phyloP scores from a whole-genome alignment of 2,888 invertebrate species.

The Amaurobius ferox region DNA sequence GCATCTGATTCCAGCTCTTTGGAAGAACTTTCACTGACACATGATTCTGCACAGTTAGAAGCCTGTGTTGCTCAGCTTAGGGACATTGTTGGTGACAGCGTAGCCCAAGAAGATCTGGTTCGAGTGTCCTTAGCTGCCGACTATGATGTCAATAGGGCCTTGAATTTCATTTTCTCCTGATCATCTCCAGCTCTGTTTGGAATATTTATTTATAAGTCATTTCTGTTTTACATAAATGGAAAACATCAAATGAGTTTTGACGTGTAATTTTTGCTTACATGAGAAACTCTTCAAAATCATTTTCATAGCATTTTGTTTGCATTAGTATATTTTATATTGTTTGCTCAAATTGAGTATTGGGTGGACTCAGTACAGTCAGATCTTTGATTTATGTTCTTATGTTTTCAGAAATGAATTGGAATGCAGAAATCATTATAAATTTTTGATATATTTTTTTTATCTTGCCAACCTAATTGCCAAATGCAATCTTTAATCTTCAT shows the following conservation, averaged over 20 bases:
- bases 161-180: conserved; percentile 81
- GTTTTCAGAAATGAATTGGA: too few species aligned
- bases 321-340: not conserved
- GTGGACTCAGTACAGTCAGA: not conserved
- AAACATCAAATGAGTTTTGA: not conserved
- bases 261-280: not conserved
- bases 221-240: not conserved
- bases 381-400: too few species aligned
- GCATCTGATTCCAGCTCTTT: conserved; percentile 76
- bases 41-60: conserved; percentile 78
- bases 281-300: not conserved
- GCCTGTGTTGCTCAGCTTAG: conserved; percentile 80
- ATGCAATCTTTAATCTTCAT: too few species aligned
- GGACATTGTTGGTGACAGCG: conserved; percentile 80
- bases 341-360: not conserved
- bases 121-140: conserved; percentile 81
- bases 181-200: not conserved
- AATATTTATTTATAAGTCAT: not conserved
- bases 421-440: too few species aligned
- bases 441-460: too few species aligned
- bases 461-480: too few species aligned
- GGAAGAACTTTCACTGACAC: conserved; percentile 76
- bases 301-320: not conserved
- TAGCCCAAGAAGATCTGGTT: conserved; percentile 80
- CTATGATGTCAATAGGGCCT: conserved; percentile 81